These are phyloP conservation scores for Gari tellinella DNA, from an alignment of 2,888 invertebrate species.

Conservation along the genomic window DNA sequence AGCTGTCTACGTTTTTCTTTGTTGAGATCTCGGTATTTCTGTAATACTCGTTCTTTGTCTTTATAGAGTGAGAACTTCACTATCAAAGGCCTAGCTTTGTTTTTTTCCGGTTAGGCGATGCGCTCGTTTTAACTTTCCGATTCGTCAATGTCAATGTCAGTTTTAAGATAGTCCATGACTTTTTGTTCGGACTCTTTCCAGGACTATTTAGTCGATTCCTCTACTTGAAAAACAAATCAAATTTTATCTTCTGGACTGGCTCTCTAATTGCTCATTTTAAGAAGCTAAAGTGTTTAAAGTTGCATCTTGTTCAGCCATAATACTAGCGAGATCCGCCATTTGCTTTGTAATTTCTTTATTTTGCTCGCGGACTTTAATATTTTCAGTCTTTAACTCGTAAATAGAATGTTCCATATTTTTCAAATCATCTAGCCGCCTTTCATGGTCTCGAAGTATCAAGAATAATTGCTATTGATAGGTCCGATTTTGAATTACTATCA, in stretches of 20 bases:
- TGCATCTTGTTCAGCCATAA: neutral
- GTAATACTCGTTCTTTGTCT: conserved; percentile 13
- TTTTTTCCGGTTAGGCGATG: conserved; percentile 12
- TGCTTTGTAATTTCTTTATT: neutral
- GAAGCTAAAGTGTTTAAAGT: too few species aligned
- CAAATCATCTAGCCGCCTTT: neutral
- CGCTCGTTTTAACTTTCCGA: conserved; percentile 7
- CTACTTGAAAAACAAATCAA: conserved; percentile 4
- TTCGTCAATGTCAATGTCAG: conserved; percentile 11
- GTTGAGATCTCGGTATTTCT: conserved; percentile 1
- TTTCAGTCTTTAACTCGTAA: conserved; percentile 1
- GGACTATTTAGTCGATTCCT: neutral
- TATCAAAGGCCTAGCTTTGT: conserved; percentile 5
- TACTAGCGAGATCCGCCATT: neutral
- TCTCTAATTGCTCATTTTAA: conserved; percentile 9
- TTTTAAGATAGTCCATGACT: conserved; percentile 1
- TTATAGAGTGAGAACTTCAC: conserved; percentile 14
- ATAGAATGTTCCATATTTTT: conserved; percentile 5
- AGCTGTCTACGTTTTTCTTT: neutral
- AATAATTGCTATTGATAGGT: too few species aligned
- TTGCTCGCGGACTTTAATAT: conserved; percentile 2
- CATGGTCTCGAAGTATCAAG: too few species aligned
- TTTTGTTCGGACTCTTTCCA: conserved; percentile 20
- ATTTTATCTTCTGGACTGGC: conserved; percentile 13
- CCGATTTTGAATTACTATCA: too few species aligned